Percentiles rank a stretch among this genome's conserved stretches.
Evolutionary conservation across 2,113 vertebrate genomes (phyloP).

Genomic region (Anoplopoma fimbria): DNA sequence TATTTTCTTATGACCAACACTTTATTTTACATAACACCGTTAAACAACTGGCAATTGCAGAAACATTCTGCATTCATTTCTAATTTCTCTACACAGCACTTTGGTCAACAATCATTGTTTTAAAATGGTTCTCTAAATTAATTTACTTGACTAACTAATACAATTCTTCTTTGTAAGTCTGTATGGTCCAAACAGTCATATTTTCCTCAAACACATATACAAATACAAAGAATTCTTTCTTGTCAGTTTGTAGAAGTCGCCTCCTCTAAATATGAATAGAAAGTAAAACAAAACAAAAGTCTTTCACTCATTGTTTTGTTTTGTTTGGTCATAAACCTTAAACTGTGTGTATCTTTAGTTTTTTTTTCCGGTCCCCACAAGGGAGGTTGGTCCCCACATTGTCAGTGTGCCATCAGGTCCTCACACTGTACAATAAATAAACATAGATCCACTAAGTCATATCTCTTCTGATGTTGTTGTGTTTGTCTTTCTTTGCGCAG

Average conservation of each 20-base stretch:
- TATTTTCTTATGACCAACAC: background rate
- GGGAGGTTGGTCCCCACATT: background rate
- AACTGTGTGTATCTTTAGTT: background rate
- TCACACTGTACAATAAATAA: background rate
- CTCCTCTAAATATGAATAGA: no score
- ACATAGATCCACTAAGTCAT: background rate
- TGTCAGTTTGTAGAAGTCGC: no score
- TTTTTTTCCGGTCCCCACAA: background rate
- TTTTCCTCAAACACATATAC: no score
- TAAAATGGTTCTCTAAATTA: no score
- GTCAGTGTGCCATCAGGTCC: background rate
- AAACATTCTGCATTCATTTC: no score
- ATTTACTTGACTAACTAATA: no score
- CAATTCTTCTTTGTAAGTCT: no score
- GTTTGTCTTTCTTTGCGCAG: conserved; percentile 73
- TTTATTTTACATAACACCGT: no score
- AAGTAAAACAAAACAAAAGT: background rate
- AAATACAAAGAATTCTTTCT: no score
- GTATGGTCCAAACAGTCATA: no score
- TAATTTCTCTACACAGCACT: background rate
- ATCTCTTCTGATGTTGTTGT: background rate
- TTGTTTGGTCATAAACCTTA: background rate
- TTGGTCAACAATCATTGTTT: background rate
- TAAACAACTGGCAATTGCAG: no score
- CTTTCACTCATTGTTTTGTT: background rate